Evolutionary conservation across 2,888 invertebrate species (phyloP).

Genomic region (Allophyes oxyacanthae): DNA sequence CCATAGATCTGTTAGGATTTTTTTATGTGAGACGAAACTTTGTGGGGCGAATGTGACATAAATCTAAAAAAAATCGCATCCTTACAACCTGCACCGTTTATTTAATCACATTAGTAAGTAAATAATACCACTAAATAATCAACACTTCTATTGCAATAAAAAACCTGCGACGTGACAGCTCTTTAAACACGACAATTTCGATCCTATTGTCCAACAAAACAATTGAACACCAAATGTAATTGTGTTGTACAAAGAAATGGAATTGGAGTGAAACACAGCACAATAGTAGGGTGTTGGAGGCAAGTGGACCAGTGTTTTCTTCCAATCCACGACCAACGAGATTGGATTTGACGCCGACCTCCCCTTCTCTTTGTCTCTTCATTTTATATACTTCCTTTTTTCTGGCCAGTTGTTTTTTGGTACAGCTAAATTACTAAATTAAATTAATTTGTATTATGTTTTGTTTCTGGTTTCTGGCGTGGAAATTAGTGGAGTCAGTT

Average conservation of each 20-base stretch:
- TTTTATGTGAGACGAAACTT: no score
- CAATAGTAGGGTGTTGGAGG: constrained; percentile 28
- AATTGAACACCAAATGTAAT: constrained; percentile 40
- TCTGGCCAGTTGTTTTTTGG: constrained; percentile 18
- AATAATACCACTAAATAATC: no score
- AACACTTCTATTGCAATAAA: neutral
- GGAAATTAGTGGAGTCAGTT: constrained; percentile 28
- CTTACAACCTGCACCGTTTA: no score
- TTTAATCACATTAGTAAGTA: no score
- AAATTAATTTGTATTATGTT: constrained; percentile 44
- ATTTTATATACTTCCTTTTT: constrained; percentile 35
- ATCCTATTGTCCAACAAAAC: constrained; percentile 28
- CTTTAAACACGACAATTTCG: constrained; percentile 14
- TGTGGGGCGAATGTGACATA: no score
- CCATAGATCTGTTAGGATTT: no score
- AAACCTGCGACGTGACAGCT: constrained; percentile 6
- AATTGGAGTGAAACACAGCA: constrained; percentile 39
- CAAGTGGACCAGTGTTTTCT: constrained; percentile 44
- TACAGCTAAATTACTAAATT: constrained; percentile 33
- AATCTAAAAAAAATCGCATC: no score
- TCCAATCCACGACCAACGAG: constrained; percentile 28
- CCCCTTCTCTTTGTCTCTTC: constrained; percentile 25
- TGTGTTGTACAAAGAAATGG: constrained; percentile 44
- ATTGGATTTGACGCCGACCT: constrained; percentile 51
- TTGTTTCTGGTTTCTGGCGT: constrained; percentile 21